Base-by-base conservation (phyloP, 2,888 invertebrate genomes). In the Priocnemis perturbator region DNA sequence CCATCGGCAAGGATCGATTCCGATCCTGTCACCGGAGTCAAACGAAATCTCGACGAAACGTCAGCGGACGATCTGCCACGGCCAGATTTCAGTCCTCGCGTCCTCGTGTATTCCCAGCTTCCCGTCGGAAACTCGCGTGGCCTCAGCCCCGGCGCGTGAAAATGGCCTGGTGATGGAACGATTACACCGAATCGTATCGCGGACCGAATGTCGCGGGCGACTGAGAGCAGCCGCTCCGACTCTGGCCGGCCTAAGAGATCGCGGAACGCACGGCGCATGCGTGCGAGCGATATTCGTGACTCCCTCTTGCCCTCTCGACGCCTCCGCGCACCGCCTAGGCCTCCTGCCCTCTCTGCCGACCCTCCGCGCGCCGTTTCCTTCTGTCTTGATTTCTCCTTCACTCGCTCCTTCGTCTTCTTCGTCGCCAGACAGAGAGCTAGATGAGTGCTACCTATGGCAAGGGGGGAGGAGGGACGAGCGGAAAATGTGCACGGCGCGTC, bases 151-250 rank as follows among this genome's bases (percentile, higher is more conserved):
- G 26, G 26, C 26, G 26, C 5, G 5, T 3, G 37, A 37, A 3
- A 37, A 11, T 37, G 14, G 1, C 37, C 37, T 7, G 37, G 11
- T 37, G 11, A 37, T 37, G 11, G 37, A 11, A 37, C 37, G 37
- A 37, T 37, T 37, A 9, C 7, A 60, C 73, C 79, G 81, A 83
- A 85, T 85, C 85, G 87, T 87, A 85, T 85, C 87, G 85, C 87
- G 86, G 83, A 83, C 87, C 83, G 86, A 87, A 87, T 87, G 87
- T 89, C 87, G 88, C 88, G 88, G 87, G 78, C 87, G 87, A 88
- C 88, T 89, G 88, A 88, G 85, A 85, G 80, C 68, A 71, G 78
- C 81, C 81, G 79, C 81, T 83, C 83, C 84, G 82, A n/a, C 17
- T 5, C 80, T 79, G 82, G 79, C 78, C 81, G 73, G 81, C 76